phyloP scores from a whole-genome alignment of 2,797 vertebrate species.

The Lutjanus argentimaculatus region DNA sequence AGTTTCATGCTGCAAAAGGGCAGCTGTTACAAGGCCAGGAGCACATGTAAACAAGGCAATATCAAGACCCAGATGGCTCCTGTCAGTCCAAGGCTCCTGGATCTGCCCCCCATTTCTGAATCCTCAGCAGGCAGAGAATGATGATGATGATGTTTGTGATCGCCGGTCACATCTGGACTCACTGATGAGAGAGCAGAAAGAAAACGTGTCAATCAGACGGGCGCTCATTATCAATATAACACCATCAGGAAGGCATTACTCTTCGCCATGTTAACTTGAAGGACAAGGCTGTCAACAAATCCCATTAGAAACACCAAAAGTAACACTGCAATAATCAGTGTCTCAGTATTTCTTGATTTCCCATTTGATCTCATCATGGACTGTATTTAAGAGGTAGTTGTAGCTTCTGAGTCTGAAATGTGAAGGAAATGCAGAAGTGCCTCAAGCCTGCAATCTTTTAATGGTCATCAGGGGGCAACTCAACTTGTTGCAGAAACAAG shows the following conservation, averaged over 20 bases:
- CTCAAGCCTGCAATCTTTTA: too few species aligned
- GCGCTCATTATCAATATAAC: slow-evolving; percentile 38
- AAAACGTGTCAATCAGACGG: slow-evolving; percentile 46
- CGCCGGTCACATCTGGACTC: slow-evolving; percentile 87
- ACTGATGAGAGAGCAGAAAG: slow-evolving; percentile 82
- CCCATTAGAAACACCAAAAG: neutral
- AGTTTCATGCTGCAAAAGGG: slow-evolving; percentile 61
- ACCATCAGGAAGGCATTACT: slow-evolving; percentile 15
- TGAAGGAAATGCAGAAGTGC: too few species aligned
- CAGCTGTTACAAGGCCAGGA: slow-evolving; percentile 84
- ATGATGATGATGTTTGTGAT: slow-evolving; percentile 84
- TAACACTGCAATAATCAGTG: neutral
- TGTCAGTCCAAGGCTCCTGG: slow-evolving; percentile 69
- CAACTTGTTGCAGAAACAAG: too few species aligned
- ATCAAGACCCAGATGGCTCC: slow-evolving; percentile 72
- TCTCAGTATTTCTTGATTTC: neutral
- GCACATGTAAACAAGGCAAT: slow-evolving; percentile 77
- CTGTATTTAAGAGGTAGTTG: too few species aligned
- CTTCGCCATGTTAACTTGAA: slow-evolving; percentile 12
- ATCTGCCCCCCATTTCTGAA: slow-evolving; percentile 72
- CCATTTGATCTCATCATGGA: neutral
- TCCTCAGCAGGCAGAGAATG: slow-evolving; percentile 76
- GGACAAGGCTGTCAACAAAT: slow-evolving; percentile 3
- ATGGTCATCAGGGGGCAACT: too few species aligned
- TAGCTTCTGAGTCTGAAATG: too few species aligned